phyloP scores from a whole-genome alignment of 2,113 vertebrate species.

The Scomber colias region DNA sequence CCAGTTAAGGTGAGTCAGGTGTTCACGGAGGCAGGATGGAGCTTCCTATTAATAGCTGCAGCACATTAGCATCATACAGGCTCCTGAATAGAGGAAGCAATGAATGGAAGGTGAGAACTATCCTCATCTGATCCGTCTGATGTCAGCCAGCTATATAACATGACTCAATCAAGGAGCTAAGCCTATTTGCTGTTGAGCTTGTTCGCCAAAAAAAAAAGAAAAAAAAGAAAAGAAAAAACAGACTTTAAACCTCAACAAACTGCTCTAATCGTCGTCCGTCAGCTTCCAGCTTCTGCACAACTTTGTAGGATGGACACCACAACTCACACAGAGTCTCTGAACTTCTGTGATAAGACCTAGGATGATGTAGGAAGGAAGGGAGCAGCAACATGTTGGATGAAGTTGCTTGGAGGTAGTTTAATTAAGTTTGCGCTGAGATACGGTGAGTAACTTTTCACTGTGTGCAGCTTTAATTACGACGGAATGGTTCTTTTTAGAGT shows the following conservation, averaged over 20 bases:
- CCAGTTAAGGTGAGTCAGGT: constrained; percentile 54
- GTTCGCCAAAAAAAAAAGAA: constrained; percentile 38
- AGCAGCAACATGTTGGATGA: constrained; percentile 30
- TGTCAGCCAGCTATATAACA: neutral
- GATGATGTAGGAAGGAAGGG: constrained; percentile 6
- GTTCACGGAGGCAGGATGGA: constrained; percentile 35
- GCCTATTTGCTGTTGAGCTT: constrained; percentile 30
- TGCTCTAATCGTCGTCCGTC: neutral
- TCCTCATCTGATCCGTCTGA: constrained; percentile 25
- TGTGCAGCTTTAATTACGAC: neutral
- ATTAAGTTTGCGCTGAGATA: constrained; percentile 22
- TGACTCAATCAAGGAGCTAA: constrained; percentile 29
- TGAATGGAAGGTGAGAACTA: constrained; percentile 12
- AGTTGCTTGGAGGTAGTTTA: constrained; percentile 2
- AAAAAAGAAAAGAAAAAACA: constrained; percentile 40
- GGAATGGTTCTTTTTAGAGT: neutral
- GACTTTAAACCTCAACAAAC: constrained; percentile 25
- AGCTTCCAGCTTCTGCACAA: neutral
- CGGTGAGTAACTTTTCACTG: neutral
- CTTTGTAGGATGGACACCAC: neutral
- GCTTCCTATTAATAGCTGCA: constrained; percentile 65
- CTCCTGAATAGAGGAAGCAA: constrained; percentile 13
- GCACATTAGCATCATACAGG: constrained; percentile 45
- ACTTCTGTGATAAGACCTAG: constrained; percentile 22
- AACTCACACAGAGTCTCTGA: constrained; percentile 13